Evolutionary conservation across 2,113 vertebrate species (phyloP), one percentile per base, ranked within the genome.

Genomic region (Heterochromis multidens): DNA sequence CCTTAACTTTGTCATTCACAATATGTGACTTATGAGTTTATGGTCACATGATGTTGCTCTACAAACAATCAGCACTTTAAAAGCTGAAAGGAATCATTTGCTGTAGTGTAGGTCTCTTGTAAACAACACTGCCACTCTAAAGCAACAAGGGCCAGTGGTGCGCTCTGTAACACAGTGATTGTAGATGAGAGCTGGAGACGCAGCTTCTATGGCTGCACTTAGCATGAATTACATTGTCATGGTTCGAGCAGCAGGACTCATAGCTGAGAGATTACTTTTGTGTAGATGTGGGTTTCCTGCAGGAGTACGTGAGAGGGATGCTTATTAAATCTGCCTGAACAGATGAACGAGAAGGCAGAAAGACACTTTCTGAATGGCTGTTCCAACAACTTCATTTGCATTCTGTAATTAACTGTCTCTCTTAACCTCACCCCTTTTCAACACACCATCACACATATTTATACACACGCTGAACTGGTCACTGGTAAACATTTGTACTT

Each of bases 371-470:
- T 93, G 84, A 95, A 92, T 91, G 91, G 89, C 86, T 89, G 87
- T 86, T 91, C 87, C 93, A 94, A 95, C 94, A 95, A 84, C 92
- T 92, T 95, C 23, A 96, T 96, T 96, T 96, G 95, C 95, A 96
- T 96, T 95, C 91, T 89, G 89, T 95, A 96, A 96, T 96, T 95
- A 96, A 94, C 94, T 94, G 92, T 95, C 93, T 94, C 86, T 91
- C 78, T 82, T 83, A 83, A 79, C 63, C 59, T 25, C 52, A 23
- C 3, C 7, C 25, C 7, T 67, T 37, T 60, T 49, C 43, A 33
- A 3, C 27, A 27, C 52, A 63, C 54, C 16, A 33, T 70, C 78
- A 77, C 80, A 62, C 81, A 76, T 67, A 79, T 61, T 40, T 16
- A 76, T 21, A 29, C 72, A 57, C 63, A 78, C 33, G 16, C 33